Evolutionary conservation across 35 echinoderm and acorn worm species (phyloP), one percentile per base, ranked within the genome.

Genomic region (Diadema setosum): DNA sequence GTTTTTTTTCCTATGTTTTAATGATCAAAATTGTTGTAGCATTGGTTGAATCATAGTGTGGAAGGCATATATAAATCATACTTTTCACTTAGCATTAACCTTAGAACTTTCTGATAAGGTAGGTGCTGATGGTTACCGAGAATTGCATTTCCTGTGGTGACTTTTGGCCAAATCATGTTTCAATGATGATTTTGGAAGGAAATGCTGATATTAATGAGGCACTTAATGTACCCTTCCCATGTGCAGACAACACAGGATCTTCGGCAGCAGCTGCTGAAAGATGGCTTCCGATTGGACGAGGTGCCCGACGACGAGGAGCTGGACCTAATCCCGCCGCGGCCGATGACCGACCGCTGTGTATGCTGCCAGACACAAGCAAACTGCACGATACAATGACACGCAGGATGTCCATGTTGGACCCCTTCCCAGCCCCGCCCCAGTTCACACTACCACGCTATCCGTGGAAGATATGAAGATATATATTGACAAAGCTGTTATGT

Each of bases 291-390:
- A 35, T 80, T 99, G 58, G 96, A 99, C 80, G 96, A 99, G 56
- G 85, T 99, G 31, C 96, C 96, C 0, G 96, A 99, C 78, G 96
- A 99, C 46, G 96, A 94, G 60, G 96, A 99, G 55, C 61, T 99
- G 45, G 96, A 99, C 39, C 70, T 99, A 18, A 99, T 99, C 58
- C 96, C 96, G 37, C 96, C 96, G 7, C 59, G 93, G 55, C 92
- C 96, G 14, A 92, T 94, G 82, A 88, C 87, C 58, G 96, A 99
- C 73, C 81, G 96, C 40, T 99, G 96, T 59, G 84, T 94, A 61
- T 99, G 96, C 60, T 99, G 96, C 75, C 92, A 94, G 87, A 81
- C 86, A 17, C 93, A 99, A 39, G 85, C 82, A 39, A 96, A 91
- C 65, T 96, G 94, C 61, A 73, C 60, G n/a, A 91, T 96, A 85